Base-by-base conservation (phyloP, 1,140 invertebrate species). In the Heliothis virescens region DNA sequence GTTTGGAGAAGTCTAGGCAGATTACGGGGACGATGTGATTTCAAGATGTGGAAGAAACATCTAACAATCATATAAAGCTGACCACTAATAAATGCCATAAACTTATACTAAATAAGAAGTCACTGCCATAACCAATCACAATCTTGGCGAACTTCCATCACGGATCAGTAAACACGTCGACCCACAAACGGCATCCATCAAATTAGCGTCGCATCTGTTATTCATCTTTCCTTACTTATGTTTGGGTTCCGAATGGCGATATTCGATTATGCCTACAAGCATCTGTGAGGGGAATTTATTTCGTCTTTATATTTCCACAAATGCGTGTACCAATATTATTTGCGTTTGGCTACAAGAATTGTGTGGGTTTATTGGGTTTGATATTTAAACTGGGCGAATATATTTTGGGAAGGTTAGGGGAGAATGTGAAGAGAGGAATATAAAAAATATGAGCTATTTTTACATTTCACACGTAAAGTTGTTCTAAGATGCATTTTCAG, bases 201-300 rank as follows among this genome's bases (percentile, higher is more conserved):
- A 69, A 69, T 69, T 69, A 69, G 65, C 18, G 65, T 26, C 65
- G n/a, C 65, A 69, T 69, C 65, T 69, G 65, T 21, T 69, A 69
- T 69, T 69, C 65, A 69, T 69, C 48, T 69, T 52, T 69, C 47
- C 26, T 53, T 69, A 69, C 48, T 67, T 69, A 29, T 29, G 34
- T 47, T 65, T 52, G 65, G 65, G 47, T 52, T 15, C 11, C 18
- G 16, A 69, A 69, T 53, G 48, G 60, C 13, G 48, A 69, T 69
- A 53, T 69, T 69, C 65, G 65, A 69, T 69, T 69, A 69, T 69
- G 65, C 48, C 12, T 69, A 26, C 47, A 26, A n/a, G 48, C 65
- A 29, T 69, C 47, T 69, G 65, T 69, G 65, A 26, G 48, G 34
- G 29, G 65, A 69, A 69, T 69, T 53, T 69, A 69, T 69, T 69